Evolutionary conservation across 2,113 vertebrate genomes (phyloP).

Genomic region (Neogale vison): DNA sequence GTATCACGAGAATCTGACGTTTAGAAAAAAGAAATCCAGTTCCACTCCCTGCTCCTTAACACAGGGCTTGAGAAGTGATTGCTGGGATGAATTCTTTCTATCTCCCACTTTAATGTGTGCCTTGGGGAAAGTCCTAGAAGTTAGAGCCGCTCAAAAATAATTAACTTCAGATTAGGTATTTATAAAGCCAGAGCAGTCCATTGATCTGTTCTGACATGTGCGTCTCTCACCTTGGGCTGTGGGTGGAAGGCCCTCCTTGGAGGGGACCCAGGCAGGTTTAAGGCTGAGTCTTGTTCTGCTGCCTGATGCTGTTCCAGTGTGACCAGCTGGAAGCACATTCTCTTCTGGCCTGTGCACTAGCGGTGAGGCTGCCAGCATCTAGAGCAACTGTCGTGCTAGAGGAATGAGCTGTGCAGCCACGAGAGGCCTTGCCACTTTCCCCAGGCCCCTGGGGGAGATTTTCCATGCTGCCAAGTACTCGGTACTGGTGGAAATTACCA

Average conservation of each 20-base stretch:
- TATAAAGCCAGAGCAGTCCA: neutral
- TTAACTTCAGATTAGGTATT: neutral
- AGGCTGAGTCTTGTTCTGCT: neutral
- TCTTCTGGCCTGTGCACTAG: neutral
- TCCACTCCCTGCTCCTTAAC: neutral
- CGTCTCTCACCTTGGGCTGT: neutral
- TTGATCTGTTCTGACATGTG: neutral
- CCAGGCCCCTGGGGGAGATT: neutral
- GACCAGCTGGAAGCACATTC: neutral
- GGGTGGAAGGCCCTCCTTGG: neutral
- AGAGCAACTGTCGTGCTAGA: neutral
- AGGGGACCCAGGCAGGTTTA: no score
- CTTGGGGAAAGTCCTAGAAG: neutral
- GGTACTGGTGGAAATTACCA: constrained; percentile 48
- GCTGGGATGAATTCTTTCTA: neutral
- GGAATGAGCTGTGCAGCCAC: constrained; percentile 50
- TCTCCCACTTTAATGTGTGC: neutral
- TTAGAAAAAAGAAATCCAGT: neutral
- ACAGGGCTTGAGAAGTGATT: neutral
- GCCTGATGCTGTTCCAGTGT: neutral
- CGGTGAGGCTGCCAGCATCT: neutral
- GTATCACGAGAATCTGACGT: neutral
- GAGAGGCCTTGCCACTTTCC: neutral
- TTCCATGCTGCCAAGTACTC: constrained; percentile 46
- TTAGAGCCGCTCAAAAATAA: neutral